Evolutionary conservation across 1,140 invertebrate species (phyloP), one percentile per base, ranked within the genome.

Genomic region (Stegodyphus dumicola): DNA sequence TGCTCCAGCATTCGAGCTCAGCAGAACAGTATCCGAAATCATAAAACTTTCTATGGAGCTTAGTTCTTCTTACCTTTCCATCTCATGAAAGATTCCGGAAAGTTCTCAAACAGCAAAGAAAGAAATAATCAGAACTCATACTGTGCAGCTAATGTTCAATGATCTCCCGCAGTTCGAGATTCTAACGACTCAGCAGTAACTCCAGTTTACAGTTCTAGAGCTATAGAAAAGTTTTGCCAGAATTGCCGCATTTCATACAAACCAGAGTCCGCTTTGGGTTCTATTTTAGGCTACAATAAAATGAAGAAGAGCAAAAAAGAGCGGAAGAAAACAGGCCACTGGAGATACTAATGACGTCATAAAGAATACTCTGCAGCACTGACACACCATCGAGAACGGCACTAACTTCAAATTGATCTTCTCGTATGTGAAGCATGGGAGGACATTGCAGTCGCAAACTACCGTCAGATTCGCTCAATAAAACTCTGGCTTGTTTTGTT

Each of bases 291-390:
- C 49, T 49, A 77, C 76, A 77, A 77, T 77, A 77, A 77, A 77
- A 77, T 77, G 64, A 64, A 10, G 60, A 64, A 10, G 60, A 48
- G 76, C 33, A 67, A 67, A 77, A 52, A 56, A 75, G 48, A 9
- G 51, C 71, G 71, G 71, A 54, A 75, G 73, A 75, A 60, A 60
- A 75, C 76, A 77, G 56, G 76, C 76, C 76, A 52, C 76, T 77
- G 76, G 76, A 77, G 67, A 77, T 77, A 77, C 76, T 77, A 77
- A 77, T 77, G 76, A 77, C 76, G 76, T 65, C 76, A 77, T 77
- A 77, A 77, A 77, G 76, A 77, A 77, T 77, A 77, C 15, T 67
- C 76, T 64, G 76, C 7, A 11, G 48, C 76, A 66, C 76, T 77
- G 76, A 67, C 73, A 75, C 73, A 54, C 17, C 73, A 51, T 75